A percentile compares a stretch with the other conserved stretches of the same genome.
These are phyloP conservation scores for Halotydeus destructor DNA, from an alignment of 1,140 invertebrate species.

Conservation along the genomic window DNA sequence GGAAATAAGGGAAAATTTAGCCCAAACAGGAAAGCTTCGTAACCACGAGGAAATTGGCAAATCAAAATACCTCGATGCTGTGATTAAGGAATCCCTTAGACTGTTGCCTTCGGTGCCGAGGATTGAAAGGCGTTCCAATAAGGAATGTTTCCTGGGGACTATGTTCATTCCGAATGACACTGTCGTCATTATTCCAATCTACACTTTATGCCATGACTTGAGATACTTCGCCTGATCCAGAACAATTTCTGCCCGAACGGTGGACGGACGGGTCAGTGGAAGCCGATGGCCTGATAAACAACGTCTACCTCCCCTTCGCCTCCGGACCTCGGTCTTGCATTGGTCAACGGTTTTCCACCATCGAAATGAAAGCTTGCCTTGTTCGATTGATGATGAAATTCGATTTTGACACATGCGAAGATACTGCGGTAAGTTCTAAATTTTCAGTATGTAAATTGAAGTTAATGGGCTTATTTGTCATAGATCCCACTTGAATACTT, in stretches of 20 bases:
- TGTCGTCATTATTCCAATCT: constrained; percentile 33
- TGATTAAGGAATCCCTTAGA: constrained; percentile 17
- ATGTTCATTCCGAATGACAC: constrained; percentile 29
- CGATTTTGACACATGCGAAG: constrained; percentile 6
- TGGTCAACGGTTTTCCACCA: constrained; percentile 32
- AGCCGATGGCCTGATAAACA: constrained; percentile 18
- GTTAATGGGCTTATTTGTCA: neutral
- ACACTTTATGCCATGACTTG: constrained; percentile 39
- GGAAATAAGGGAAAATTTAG: constrained; percentile 19
- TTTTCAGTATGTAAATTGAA: neutral
- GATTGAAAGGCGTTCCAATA: neutral
- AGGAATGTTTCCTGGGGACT: neutral
- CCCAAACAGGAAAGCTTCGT: constrained; percentile 7
- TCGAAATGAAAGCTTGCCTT: constrained; percentile 31
- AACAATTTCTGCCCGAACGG: constrained; percentile 29
- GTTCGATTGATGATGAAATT: constrained; percentile 22
- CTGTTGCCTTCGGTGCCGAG: constrained; percentile 1
- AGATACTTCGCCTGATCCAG: constrained; percentile 36
- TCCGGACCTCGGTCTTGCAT: constrained; percentile 26
- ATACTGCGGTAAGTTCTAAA: constrained; percentile 2
- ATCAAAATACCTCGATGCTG: constrained; percentile 17
- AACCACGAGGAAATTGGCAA: constrained; percentile 15
- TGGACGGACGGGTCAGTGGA: constrained; percentile 20
- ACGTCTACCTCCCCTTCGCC: constrained; percentile 25
- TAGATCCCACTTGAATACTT: constrained; percentile 5